phyloP scores from a whole-genome alignment of 1,140 invertebrate genomes.

The Chelonus insularis region DNA sequence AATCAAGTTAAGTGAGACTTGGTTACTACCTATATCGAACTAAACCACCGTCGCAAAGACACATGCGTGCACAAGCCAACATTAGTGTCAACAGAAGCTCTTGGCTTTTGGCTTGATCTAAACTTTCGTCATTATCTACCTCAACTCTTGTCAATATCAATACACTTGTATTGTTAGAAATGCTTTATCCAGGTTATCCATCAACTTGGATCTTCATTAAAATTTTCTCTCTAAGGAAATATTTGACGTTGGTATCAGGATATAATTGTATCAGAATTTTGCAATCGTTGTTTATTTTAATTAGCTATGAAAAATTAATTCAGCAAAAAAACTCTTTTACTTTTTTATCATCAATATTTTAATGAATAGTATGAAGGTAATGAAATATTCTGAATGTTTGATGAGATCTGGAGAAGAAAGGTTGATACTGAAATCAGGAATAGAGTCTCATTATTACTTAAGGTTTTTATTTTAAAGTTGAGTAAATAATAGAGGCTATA shows the following conservation, averaged over 20 bases:
- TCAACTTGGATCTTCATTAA: not conserved
- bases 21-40: conserved; percentile 42
- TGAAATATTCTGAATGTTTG: too few relatives aligned
- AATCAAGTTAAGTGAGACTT: conserved; percentile 45
- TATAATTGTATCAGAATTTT: too few relatives aligned
- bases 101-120: not conserved
- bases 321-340: too few relatives aligned
- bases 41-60: conserved; percentile 29
- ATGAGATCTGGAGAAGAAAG: too few relatives aligned
- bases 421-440: too few relatives aligned
- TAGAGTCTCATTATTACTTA: too few relatives aligned
- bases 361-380: too few relatives aligned
- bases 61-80: not conserved
- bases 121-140: conserved; percentile 24
- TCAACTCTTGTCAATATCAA: conserved; percentile 1
- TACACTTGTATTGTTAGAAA: not conserved
- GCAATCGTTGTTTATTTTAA: too few relatives aligned
- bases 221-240: not conserved
- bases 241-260: not conserved
- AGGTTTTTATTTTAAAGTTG: too few relatives aligned
- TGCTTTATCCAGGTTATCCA: not conserved
- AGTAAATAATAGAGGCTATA: too few relatives aligned
- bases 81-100: not conserved
- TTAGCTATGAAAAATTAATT: too few relatives aligned
- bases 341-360: too few relatives aligned